Conservation (phyloP, 2,888 invertebrate genomes). For the Cosmia trapezina region DNA sequence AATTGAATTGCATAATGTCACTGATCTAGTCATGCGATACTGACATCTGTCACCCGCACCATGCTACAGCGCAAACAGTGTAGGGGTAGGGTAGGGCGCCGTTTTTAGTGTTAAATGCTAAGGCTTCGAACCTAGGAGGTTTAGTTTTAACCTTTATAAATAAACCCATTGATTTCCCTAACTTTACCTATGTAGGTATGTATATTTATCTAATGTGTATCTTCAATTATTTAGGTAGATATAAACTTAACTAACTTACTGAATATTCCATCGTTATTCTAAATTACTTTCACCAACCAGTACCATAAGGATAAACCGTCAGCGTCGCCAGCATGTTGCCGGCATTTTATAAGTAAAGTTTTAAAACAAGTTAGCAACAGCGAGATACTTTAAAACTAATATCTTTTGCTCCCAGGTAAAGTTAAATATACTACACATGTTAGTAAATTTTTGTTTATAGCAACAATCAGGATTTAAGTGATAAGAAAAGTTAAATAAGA, state of each 20-base stretch:
- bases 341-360: slow-evolving; percentile 46
- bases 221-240: not conserved
- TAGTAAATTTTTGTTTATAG: slow-evolving; percentile 2
- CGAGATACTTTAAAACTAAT: slow-evolving; percentile 50
- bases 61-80: too few species aligned
- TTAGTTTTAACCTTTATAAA: too few species aligned
- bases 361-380: slow-evolving; percentile 14
- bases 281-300: slow-evolving; percentile 21
- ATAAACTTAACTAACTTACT: not conserved
- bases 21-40: too few species aligned
- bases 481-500: slow-evolving; percentile 36
- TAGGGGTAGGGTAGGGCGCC: too few species aligned
- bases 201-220: not conserved
- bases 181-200: not conserved
- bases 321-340: slow-evolving; percentile 24
- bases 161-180: not conserved
- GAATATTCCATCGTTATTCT: not conserved
- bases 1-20: too few species aligned
- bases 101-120: too few species aligned
- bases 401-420: slow-evolving; percentile 29
- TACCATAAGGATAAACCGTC: slow-evolving; percentile 8
- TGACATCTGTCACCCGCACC: too few species aligned
- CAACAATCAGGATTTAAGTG: slow-evolving; percentile 7
- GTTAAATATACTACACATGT: slow-evolving; percentile 15
- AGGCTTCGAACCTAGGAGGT: too few species aligned